Evolutionary conservation across 2,113 vertebrate genomes (phyloP).

Genomic region (Saimiri boliviensis): DNA sequence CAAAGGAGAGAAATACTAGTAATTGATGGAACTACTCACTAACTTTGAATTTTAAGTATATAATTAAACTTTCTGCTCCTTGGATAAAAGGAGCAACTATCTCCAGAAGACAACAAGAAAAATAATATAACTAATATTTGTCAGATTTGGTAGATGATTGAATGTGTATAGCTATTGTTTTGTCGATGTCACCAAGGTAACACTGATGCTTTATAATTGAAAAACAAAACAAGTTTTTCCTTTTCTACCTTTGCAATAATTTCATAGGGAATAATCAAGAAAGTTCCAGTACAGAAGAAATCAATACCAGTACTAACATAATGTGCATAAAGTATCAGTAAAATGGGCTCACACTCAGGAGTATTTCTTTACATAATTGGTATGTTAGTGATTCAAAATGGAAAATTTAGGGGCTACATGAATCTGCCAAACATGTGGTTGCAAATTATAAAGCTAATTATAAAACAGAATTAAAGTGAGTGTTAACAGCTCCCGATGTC

Average conservation of each 20-base stretch:
- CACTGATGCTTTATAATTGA: background rate
- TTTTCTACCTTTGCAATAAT: background rate
- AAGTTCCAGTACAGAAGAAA: background rate
- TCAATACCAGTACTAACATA: background rate
- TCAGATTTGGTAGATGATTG: slow-evolving; percentile 13
- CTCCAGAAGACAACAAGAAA: background rate
- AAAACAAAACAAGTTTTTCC: background rate
- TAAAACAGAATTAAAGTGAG: background rate
- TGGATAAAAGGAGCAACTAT: background rate
- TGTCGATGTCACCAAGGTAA: slow-evolving; percentile 15
- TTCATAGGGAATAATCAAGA: background rate
- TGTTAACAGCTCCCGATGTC: background rate
- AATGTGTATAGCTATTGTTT: background rate
- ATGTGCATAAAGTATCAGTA: background rate
- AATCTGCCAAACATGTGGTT: background rate
- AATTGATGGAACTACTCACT: background rate
- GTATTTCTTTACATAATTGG: background rate
- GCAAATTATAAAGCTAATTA: background rate
- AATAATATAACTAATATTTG: background rate
- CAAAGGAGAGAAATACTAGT: background rate
- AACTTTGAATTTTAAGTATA: background rate
- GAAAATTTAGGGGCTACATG: background rate
- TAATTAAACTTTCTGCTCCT: background rate
- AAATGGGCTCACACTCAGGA: background rate
- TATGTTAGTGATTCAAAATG: background rate